Evolutionary conservation across 2,797 vertebrate species (phyloP), one percentile per base, ranked within the genome.

Genomic region (Neomorphus geoffroyi): DNA sequence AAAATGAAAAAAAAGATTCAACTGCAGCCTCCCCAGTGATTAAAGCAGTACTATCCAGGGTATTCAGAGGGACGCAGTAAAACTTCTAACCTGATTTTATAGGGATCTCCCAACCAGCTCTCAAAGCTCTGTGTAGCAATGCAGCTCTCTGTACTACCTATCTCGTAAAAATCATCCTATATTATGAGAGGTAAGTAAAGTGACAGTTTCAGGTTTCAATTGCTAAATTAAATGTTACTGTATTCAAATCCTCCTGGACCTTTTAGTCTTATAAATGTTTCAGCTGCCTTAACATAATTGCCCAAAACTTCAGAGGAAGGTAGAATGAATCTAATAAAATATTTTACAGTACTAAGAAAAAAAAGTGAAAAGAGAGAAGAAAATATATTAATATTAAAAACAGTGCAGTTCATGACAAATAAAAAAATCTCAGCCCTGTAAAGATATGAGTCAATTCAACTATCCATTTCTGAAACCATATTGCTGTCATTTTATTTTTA

Each of bases 21-120:
- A 2, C 9, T 23, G 23, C 32, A 67, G 11, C 0, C 0, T 28
- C 23, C 6, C 1, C 6, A 54, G 15, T 21, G 17, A 86, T 48
- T 56, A 62, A 21, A 80, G 5, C 6, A 50, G 26, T 37, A 43
- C 5, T 56, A 54, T 54, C 8, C 7, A 54, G 9, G 23, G 2
- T 5, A 66, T 62, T 87, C 37, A 78, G 17, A 80, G 4, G 24
- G 8, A 69, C 83, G 41, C 4, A 54, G 28, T 39, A 84, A 64
- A 77, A 65, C n/a, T n/a, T n/a, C n/a, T n/a, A n/a, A n/a, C n/a
- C 7, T 41, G 35, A 17, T 7, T 48, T 70, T 48, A 23, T 50
- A 14, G 4, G 5, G 3, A 33, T 84, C 17, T 88, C 21, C 3
- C 26, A 58, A 16, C 11, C 13, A 45, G 3, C 2, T 2, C 6